Conservation (phyloP, 2,113 vertebrate species). For the Lipotes vexillifer region DNA sequence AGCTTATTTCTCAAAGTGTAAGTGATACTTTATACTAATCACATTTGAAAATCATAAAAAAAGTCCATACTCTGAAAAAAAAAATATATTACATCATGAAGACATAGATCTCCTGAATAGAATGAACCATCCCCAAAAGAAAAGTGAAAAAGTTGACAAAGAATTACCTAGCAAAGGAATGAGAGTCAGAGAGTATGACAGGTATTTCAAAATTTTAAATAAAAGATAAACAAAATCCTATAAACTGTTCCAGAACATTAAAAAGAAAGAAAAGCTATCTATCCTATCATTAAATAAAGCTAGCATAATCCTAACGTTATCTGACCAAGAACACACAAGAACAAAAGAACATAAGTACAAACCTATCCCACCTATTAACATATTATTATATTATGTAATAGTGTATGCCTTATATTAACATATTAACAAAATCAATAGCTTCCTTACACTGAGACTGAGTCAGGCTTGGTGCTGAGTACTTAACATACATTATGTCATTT, state of each 20-base stretch:
- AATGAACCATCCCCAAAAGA: background rate
- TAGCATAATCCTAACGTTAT: background rate
- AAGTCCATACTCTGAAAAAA: background rate
- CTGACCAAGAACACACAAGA: background rate
- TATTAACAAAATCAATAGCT: background rate
- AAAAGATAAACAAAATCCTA: background rate
- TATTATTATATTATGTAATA: background rate
- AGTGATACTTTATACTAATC: background rate
- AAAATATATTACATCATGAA: background rate
- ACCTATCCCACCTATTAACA: background rate
- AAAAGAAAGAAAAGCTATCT: background rate
- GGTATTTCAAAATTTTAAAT: background rate
- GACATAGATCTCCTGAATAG: background rate
- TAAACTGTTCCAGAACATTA: background rate
- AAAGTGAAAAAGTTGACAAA: background rate
- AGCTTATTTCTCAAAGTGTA: background rate
- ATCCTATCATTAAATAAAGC: background rate
- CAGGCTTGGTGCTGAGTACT: background rate
- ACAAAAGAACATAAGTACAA: background rate
- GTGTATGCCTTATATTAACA: background rate
- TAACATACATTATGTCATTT: background rate
- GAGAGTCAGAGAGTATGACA: background rate
- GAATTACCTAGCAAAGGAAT: background rate
- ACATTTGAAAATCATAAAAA: background rate
- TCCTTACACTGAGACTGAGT: background rate